A percentile compares a stretch with the other conserved stretches of the same genome.
phyloP scores from a whole-genome alignment of 2,888 invertebrate genomes.

The Epistrophe eligans region DNA sequence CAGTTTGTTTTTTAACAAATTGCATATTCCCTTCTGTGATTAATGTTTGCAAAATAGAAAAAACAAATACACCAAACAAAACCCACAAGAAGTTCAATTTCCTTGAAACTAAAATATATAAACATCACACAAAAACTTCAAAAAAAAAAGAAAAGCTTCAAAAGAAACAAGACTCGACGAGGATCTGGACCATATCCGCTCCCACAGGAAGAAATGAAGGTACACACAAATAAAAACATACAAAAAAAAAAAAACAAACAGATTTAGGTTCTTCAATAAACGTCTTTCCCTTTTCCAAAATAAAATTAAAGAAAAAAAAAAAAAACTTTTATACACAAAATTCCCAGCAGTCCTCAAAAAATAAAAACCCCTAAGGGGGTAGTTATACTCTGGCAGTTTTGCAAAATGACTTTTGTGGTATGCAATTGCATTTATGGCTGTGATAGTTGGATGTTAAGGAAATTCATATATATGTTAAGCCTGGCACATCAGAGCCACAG shows the following conservation, averaged over 20 bases:
- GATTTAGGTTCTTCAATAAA: conserved; percentile 33
- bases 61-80: neutral
- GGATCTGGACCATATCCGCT: conserved; percentile 29
- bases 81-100: conserved; percentile 24
- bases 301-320: conserved; percentile 11
- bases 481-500: conserved; percentile 18
- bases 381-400: conserved; percentile 56
- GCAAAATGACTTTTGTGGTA: conserved; percentile 62
- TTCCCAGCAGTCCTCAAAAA: conserved; percentile 49
- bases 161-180: conserved; percentile 44
- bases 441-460: conserved; percentile 26
- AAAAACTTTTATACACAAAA: neutral
- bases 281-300: neutral
- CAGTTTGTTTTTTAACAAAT: conserved; percentile 31
- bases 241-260: conserved; percentile 29
- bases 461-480: neutral
- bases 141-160: neutral
- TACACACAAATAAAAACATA: neutral
- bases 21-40: conserved; percentile 32
- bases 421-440: conserved; percentile 66
- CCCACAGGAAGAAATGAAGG: conserved; percentile 22
- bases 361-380: conserved; percentile 54
- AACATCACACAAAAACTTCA: conserved; percentile 16
- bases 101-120: conserved; percentile 12
- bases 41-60: conserved; percentile 16